phyloP scores from a whole-genome alignment of 30 jellyfish, hydroid and myxozoan species.

The Mastigias papua region DNA sequence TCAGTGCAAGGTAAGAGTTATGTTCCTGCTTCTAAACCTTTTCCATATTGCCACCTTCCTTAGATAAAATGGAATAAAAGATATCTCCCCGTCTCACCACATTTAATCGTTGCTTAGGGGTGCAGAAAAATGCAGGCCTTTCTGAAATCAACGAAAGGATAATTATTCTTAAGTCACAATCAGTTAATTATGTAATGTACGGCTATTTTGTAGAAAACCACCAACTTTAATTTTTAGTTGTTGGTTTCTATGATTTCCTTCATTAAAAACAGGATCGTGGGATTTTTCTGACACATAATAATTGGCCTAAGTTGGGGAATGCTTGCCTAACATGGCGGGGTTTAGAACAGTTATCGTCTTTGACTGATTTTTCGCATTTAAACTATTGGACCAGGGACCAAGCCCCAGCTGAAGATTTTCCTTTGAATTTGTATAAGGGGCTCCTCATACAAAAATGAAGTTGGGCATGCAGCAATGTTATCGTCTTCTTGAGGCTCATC shows the following conservation, averaged over 20 bases:
- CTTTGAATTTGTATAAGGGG: background rate
- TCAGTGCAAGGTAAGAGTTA: background rate
- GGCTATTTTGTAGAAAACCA: background rate
- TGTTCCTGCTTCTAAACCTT: background rate
- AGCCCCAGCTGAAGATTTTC: background rate
- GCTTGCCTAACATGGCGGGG: background rate
- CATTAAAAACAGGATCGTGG: background rate
- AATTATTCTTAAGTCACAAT: background rate
- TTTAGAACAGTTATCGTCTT: background rate
- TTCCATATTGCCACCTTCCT: background rate
- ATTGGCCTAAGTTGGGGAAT: background rate
- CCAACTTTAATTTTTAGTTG: background rate
- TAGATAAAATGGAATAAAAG: background rate
- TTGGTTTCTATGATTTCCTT: background rate
- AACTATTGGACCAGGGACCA: background rate
- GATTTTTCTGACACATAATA: background rate
- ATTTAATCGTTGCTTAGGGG: background rate
- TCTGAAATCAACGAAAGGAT: background rate
- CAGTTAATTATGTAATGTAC: background rate
- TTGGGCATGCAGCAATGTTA: background rate
- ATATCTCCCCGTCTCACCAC: background rate
- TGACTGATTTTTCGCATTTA: background rate
- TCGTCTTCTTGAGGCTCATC: background rate
- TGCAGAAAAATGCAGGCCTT: background rate
- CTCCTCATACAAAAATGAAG: background rate